Conservation (phyloP, 2,797 vertebrate species). For the Muscicapa comitata region DNA sequence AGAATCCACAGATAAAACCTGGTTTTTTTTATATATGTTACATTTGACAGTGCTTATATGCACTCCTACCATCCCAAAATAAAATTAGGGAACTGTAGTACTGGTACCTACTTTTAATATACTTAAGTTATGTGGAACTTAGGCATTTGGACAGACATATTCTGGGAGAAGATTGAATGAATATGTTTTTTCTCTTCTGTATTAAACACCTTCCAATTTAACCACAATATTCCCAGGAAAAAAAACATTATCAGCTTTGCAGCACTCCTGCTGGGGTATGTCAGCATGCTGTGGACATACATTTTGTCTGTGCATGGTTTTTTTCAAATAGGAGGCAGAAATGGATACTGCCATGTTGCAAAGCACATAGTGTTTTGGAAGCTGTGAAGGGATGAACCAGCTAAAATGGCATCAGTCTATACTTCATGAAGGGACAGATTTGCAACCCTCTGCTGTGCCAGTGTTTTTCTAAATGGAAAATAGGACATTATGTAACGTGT, state of each 20-base stretch:
- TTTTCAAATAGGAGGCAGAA: neutral
- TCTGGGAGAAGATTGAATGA: neutral
- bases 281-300: accelerated
- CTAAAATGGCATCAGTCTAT: neutral
- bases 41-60: neutral
- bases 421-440: neutral
- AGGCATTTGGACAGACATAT: neutral
- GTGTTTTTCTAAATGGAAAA: neutral
- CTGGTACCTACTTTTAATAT: neutral
- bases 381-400: neutral
- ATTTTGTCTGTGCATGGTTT: neutral
- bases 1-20: neutral
- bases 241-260: neutral
- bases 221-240: neutral
- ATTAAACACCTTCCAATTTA: neutral
- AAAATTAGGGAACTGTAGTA: neutral
- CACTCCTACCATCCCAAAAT: neutral
- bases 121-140: neutral
- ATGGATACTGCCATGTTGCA: neutral
- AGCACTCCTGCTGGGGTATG: neutral
- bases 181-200: neutral
- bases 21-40: neutral
- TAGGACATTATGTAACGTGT: neutral
- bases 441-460: neutral
- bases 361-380: neutral